Conservation (phyloP, 2,888 invertebrate species). For the Sclerodermus sp. region DNA sequence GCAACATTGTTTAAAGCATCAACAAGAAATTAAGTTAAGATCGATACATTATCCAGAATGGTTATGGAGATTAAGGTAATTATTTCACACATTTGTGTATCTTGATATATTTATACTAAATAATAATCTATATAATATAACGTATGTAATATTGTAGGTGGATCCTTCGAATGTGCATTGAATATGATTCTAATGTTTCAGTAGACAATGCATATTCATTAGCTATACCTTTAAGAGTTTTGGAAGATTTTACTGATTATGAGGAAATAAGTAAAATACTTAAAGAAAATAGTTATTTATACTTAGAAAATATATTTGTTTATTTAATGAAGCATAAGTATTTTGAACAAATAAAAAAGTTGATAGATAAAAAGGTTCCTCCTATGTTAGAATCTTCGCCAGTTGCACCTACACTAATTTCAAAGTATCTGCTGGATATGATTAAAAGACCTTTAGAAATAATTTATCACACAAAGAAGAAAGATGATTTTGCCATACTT, state of each 20-base stretch:
- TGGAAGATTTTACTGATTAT: constrained; percentile 73
- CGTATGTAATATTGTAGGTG: constrained; percentile 52
- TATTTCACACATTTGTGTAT: not conserved
- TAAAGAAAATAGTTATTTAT: constrained; percentile 39
- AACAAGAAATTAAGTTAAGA: constrained; percentile 48
- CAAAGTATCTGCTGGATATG: constrained; percentile 74
- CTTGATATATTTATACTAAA: not conserved
- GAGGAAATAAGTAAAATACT: constrained; percentile 49
- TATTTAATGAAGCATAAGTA: constrained; percentile 60
- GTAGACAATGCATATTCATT: constrained; percentile 58
- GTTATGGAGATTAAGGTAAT: constrained; percentile 57
- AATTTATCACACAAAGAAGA: constrained; percentile 56
- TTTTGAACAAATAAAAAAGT: constrained; percentile 70
- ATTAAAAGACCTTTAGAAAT: constrained; percentile 74
- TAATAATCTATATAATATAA: not conserved
- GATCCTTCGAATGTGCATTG: constrained; percentile 62
- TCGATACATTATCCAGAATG: constrained; percentile 51
- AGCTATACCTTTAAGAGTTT: constrained; percentile 75
- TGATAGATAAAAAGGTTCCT: constrained; percentile 73
- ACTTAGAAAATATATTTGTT: constrained; percentile 49
- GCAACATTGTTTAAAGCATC: constrained; percentile 54
- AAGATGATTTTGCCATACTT: constrained; percentile 60
- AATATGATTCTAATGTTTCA: constrained; percentile 58
- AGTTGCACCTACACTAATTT: constrained; percentile 72
- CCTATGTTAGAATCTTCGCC: constrained; percentile 69